Evolutionary conservation across 2,888 invertebrate genomes (phyloP).

Genomic region (Heteropelma amictum): DNA sequence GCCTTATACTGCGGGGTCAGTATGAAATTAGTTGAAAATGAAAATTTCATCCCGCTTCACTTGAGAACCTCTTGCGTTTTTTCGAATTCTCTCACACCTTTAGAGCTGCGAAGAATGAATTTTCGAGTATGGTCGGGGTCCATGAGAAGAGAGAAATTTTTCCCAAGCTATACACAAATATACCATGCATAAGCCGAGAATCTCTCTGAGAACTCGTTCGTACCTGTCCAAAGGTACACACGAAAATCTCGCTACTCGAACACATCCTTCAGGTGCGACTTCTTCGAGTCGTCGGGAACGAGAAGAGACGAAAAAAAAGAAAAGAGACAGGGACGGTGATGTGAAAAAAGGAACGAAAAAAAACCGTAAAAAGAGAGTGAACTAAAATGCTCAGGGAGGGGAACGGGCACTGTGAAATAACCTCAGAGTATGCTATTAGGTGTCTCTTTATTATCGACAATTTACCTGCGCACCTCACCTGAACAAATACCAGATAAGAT

Average conservation of each 20-base stretch:
- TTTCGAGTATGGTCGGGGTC: conserved; percentile 42
- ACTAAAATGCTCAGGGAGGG: neutral
- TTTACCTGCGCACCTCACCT: too few species aligned
- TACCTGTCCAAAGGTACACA: conserved; percentile 42
- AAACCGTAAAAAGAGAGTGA: neutral
- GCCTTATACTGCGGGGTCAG: too few species aligned
- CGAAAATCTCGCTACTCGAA: conserved; percentile 17
- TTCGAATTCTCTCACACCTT: neutral
- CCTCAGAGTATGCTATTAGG: too few species aligned
- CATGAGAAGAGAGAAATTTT: conserved; percentile 41
- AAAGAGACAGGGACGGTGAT: neutral
- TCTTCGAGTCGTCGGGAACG: conserved; percentile 28
- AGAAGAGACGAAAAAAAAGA: conserved; percentile 26
- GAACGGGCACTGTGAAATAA: too few species aligned
- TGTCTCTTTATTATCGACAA: too few species aligned
- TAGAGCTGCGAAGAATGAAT: conserved; percentile 22
- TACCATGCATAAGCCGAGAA: conserved; percentile 8
- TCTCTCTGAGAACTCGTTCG: conserved; percentile 34
- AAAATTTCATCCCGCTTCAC: neutral
- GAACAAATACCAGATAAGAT: too few species aligned
- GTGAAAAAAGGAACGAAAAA: neutral
- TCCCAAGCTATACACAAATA: conserved; percentile 13
- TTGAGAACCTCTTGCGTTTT: neutral
- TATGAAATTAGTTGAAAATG: too few species aligned
- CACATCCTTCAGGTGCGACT: conserved; percentile 35